Evolutionary conservation across 2,888 invertebrate genomes (phyloP), one percentile per base, ranked within the genome.

Genomic region (Eupithecia vulgata): DNA sequence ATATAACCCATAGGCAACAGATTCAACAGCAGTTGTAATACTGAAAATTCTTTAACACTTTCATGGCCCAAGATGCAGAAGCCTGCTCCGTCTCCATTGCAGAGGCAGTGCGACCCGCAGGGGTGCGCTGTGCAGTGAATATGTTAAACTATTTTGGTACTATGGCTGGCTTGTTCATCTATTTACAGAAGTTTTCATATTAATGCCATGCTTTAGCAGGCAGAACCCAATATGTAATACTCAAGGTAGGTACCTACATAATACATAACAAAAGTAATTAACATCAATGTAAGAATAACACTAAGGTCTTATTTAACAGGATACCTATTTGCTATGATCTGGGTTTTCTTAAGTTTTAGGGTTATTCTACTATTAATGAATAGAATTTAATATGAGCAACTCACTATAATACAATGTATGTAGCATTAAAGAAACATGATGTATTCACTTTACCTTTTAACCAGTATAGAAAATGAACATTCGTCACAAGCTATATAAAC

Each of bases 381-480:
- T 15, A 12, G 3, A 59, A 13, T 30, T n/a, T 15, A 59, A 30
- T 15, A 7, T n/a, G 34, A 62, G 8, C 8, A 62, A 64, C 62
- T 12, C 37, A 21, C 21, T n/a, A 8, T 61, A 17, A 8, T 6
- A 34, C 4, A 61, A 61, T 25, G 5, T 57, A 17, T 61, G 17
- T 61, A 17, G n/a, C n/a, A n/a, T n/a, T n/a, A n/a, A n/a, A 30
- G 30, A 4, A 30, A 30, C 30, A 30, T 30, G 5, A n/a, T 34
- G 5, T 8, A 61, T 5, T 15, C 15, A 17, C 3, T 17, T 25
- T 65, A 85, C 78, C 85, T 82, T 80, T 94, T 93, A 67, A 96
- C 90, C 81, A 95, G 88, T 84, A 97, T 95, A 81, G 95, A 95
- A 88, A 97, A 96, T 68, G 97, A 97, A 90, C 97, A 97, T 88